Evolutionary conservation across 2,113 vertebrate genomes (phyloP).

Genomic region (Hypocryptadius cinnamomeus): DNA sequence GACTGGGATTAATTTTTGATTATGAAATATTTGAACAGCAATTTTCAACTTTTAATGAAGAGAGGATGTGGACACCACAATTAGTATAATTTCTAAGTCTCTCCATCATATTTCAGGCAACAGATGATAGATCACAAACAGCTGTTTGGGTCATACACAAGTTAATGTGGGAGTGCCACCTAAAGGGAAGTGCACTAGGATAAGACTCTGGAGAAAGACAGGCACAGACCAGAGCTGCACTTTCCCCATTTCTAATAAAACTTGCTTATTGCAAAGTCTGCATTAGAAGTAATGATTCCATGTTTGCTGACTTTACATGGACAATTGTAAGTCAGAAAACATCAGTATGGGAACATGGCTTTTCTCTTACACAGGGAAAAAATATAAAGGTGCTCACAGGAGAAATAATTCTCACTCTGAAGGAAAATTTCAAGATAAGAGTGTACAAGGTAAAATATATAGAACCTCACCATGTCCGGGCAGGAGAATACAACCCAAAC

Average conservation of each 20-base stretch:
- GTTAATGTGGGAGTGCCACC: conserved; percentile 33
- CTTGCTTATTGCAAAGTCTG: background rate
- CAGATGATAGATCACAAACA: conserved; percentile 15
- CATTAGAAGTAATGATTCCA: background rate
- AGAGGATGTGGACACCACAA: conserved; percentile 30
- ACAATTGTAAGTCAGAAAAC: background rate
- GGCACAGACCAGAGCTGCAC: background rate
- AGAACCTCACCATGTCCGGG: background rate
- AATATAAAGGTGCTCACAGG: conserved; percentile 3
- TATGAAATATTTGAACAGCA: conserved; percentile 52
- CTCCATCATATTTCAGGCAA: background rate
- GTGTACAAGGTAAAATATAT: background rate
- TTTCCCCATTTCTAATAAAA: conserved; percentile 13
- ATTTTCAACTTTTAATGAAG: conserved; percentile 54
- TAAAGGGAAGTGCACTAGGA: conserved; percentile 5
- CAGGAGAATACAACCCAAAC: background rate
- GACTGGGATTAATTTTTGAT: conserved; percentile 57
- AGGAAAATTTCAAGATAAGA: background rate
- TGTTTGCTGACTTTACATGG: conserved; percentile 2
- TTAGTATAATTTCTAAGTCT: conserved; percentile 14
- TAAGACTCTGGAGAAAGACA: background rate
- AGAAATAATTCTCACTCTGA: conserved; percentile 17
- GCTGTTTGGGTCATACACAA: background rate
- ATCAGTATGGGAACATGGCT: background rate
- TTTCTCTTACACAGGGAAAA: background rate